phyloP scores from a whole-genome alignment of 2,797 vertebrate species.

The Mormyrops attenuatus region DNA sequence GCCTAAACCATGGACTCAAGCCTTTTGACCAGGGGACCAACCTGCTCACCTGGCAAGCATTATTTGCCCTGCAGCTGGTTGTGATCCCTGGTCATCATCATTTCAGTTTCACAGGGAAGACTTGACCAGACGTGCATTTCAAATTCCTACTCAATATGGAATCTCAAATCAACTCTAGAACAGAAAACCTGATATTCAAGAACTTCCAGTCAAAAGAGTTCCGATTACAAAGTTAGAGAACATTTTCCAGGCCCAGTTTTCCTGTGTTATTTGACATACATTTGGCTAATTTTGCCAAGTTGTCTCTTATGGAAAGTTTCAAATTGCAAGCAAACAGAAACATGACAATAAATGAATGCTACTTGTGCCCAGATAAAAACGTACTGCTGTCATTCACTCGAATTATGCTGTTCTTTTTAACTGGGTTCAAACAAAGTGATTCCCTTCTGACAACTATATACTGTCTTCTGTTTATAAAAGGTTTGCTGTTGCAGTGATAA shows the following conservation, averaged over 20 bases:
- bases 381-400: background rate
- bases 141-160: background rate
- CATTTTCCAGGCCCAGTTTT: background rate
- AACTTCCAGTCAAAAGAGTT: constrained; percentile 1
- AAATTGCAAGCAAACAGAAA: background rate
- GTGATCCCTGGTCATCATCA: background rate
- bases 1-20: background rate
- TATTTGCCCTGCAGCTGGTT: background rate
- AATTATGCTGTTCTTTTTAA: background rate
- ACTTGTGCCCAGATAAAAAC: background rate
- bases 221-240: background rate
- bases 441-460: background rate
- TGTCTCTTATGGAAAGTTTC: background rate
- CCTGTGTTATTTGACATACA: background rate
- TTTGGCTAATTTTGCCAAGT: background rate
- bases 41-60: background rate
- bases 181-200: background rate
- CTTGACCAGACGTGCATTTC: background rate
- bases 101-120: background rate
- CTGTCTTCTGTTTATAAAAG: background rate
- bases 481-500: background rate
- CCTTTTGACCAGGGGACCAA: background rate
- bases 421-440: background rate
- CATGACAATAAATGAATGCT: background rate
- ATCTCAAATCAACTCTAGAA: background rate